A percentile compares a stretch with the other conserved stretches of the same genome.
phyloP scores from a whole-genome alignment of 2,797 vertebrate species.

The Avahi laniger region DNA sequence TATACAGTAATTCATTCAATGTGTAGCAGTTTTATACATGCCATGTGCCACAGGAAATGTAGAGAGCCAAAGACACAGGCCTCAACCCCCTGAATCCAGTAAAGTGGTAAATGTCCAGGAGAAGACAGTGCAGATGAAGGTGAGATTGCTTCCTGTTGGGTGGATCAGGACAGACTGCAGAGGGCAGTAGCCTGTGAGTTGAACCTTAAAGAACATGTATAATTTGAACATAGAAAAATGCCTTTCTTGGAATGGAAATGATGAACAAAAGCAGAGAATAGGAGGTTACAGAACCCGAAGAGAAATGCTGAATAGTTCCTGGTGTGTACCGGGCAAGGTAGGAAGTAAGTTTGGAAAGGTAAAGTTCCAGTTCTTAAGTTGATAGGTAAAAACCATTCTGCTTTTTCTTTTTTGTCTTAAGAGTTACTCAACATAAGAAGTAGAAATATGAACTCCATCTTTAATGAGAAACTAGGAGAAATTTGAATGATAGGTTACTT shows the following conservation, averaged over 20 bases:
- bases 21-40: background rate
- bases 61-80: background rate
- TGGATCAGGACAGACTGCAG: background rate
- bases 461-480: slow-evolving; percentile 21
- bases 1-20: background rate
- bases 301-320: background rate
- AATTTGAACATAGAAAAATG: background rate
- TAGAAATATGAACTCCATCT: background rate
- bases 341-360: background rate
- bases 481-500: background rate
- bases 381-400: background rate
- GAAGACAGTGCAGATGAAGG: background rate
- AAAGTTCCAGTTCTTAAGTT: slow-evolving; percentile 10
- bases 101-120: background rate
- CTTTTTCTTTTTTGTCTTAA: background rate
- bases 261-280: background rate
- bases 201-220: background rate
- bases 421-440: background rate
- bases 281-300: background rate
- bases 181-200: background rate
- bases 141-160: background rate
- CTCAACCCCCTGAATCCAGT: background rate
- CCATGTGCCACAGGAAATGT: background rate
- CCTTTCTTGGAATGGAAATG: background rate
- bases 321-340: background rate